Conservation (phyloP, 2,113 vertebrate genomes). For the Origma solitaria region DNA sequence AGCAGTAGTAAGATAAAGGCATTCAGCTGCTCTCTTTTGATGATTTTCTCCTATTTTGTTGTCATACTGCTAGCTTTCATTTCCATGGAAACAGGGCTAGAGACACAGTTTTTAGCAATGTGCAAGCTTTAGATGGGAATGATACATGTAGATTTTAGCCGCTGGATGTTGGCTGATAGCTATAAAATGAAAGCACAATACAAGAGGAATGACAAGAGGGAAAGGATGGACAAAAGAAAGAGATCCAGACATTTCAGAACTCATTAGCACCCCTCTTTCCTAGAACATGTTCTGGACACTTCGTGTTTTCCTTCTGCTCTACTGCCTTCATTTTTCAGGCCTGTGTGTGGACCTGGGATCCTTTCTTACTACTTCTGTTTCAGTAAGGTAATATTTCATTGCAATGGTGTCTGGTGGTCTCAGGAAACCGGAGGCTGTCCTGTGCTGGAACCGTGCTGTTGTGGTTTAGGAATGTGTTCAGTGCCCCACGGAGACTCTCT, state of each 20-base stretch:
- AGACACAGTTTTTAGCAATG: background rate
- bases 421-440: background rate
- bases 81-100: constrained; percentile 54
- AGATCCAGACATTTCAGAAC: background rate
- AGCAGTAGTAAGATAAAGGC: background rate
- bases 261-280: background rate
- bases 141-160: background rate
- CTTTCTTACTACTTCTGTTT: background rate
- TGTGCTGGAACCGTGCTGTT: background rate
- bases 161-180: background rate
- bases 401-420: background rate
- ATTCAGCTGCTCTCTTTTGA: background rate
- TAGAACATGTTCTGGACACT: background rate
- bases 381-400: background rate
- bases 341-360: background rate
- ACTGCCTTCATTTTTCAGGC: background rate
- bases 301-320: background rate
- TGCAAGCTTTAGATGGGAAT: background rate
- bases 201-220: background rate
- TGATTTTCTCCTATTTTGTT: background rate
- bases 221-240: background rate
- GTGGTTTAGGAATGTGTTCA: background rate
- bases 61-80: background rate
- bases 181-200: background rate
- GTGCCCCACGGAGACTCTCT: background rate